Evolutionary conservation across 2,797 vertebrate genomes (phyloP), one percentile per base, ranked within the genome.

Genomic region (Trachurus trachurus): DNA sequence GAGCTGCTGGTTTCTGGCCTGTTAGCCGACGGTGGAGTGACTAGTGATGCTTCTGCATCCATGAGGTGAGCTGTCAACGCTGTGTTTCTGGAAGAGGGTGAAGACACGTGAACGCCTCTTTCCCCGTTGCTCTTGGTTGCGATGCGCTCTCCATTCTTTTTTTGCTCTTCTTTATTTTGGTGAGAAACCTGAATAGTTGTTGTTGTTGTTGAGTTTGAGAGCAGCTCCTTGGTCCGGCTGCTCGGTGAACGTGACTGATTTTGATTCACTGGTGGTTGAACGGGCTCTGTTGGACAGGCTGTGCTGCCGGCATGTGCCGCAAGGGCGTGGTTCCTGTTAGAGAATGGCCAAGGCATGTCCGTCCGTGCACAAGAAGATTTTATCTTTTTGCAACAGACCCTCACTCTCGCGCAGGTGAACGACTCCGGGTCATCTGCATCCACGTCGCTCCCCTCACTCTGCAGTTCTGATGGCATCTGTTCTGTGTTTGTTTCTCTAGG

Each of bases 321-420:
- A 6, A n/a, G 9, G 4, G 64, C 67, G 11, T 12, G 44, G 2
- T 11, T 17, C 1, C 22, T 65, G 60, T 89, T 80, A 10, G 70
- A 64, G 34, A 95, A 94, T 11, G 95, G 95, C 95, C 95, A 96
- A 1, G 83, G 1, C 60, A 89, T 87, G 74, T 77, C 87, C 5
- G 95, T 92, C 62, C 96, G 95, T 12, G 95, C 94, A 71, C 96
- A 96, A 8, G 93, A 94, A 37, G 42, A 64, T 5, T 0, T 0
- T 0, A 9, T 50, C 66, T 75, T 67, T 44, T 45, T 68, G 1
- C 56, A 13, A 64, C 93, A 94, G 21, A 57, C 60, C 56, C 76
- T 92, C 3, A 89, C 93, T 88, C 96, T 93, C 71, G 94, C 95
- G 83, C 96, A 96, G 34, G 92, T 94, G 63, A 84, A 91, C 0